These are phyloP conservation scores for Daboia siamensis DNA, from an alignment of 2,113 vertebrate genomes.

Conservation along the genomic window DNA sequence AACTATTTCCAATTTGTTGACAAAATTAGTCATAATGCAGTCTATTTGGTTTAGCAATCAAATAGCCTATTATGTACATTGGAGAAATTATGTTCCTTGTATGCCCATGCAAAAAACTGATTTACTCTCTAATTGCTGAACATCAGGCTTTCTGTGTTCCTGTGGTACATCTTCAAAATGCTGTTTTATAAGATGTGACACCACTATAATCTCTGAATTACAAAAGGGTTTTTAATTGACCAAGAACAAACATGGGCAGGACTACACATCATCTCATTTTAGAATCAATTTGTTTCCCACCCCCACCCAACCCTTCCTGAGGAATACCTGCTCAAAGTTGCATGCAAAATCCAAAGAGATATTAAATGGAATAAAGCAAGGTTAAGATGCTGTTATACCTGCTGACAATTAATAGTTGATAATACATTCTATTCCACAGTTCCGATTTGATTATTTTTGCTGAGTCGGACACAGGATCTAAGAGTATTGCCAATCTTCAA, in stretches of 20 bases:
- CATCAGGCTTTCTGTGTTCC: neutral
- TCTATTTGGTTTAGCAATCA: neutral
- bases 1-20: neutral
- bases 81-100: neutral
- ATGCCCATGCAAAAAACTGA: neutral
- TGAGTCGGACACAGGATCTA: neutral
- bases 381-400: neutral
- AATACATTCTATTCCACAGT: neutral
- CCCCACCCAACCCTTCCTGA: neutral
- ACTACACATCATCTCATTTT: neutral
- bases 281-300: neutral
- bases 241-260: neutral
- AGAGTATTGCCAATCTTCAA: neutral
- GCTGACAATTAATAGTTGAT: neutral
- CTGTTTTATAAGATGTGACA: neutral
- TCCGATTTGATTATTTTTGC: neutral
- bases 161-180: neutral
- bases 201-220: neutral
- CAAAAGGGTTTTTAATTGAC: neutral
- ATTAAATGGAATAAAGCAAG: neutral
- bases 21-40: neutral
- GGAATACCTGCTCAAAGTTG: neutral
- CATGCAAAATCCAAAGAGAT: neutral
- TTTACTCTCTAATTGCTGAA: neutral
- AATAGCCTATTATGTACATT: slow-evolving; percentile 2